Percentiles rank a stretch among this genome's conserved stretches.
Conservation (phyloP, 1,140 invertebrate genomes). For the Sesamia nonagrioides region DNA sequence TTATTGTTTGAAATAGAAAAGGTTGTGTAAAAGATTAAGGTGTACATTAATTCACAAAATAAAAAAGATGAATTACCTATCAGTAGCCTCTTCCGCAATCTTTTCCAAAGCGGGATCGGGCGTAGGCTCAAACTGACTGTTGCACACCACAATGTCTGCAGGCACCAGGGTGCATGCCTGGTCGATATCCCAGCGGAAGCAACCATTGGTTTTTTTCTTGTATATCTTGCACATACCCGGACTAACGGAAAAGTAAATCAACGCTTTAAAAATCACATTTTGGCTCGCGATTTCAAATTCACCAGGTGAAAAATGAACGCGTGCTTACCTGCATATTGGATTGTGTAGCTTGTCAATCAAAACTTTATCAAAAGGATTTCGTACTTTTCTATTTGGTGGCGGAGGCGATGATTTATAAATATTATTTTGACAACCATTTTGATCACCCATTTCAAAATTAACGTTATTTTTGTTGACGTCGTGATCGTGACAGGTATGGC, state of each 20-base stretch:
- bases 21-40: no score
- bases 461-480: constrained; percentile 56
- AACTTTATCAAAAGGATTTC: constrained; percentile 85
- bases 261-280: neutral
- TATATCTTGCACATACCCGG: constrained; percentile 87
- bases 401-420: constrained; percentile 80
- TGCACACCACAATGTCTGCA: constrained; percentile 83
- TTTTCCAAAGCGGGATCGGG: constrained; percentile 84
- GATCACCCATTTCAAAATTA: constrained; percentile 80
- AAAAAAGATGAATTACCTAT: constrained; percentile 66
- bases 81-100: constrained; percentile 83
- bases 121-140: constrained; percentile 85
- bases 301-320: constrained; percentile 34
- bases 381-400: constrained; percentile 74
- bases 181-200: constrained; percentile 85
- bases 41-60: no score
- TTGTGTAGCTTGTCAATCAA: constrained; percentile 83
- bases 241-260: constrained; percentile 62
- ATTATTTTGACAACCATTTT: constrained; percentile 70
- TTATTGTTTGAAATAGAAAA: no score
- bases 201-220: constrained; percentile 75
- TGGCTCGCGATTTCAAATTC: neutral
- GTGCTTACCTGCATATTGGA: constrained; percentile 84
- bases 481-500: constrained; percentile 33
- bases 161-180: constrained; percentile 81